Evolutionary conservation across 2,113 vertebrate genomes (phyloP).

Genomic region (Eretmochelys imbricata): DNA sequence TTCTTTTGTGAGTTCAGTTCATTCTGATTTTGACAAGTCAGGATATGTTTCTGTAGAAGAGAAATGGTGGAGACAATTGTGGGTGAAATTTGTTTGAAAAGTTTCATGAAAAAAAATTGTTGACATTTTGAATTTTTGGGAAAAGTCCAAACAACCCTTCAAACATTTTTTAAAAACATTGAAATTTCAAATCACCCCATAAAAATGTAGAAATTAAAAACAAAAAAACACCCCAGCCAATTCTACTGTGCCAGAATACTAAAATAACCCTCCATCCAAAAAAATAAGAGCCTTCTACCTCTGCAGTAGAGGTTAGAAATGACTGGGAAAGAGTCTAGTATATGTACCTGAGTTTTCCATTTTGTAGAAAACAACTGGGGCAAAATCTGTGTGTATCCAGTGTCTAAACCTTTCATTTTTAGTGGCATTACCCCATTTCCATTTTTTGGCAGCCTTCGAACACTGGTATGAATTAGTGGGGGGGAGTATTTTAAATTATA

Average conservation of each 20-base stretch:
- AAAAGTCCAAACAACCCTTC: neutral
- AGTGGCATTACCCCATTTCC: neutral
- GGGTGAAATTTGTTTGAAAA: neutral
- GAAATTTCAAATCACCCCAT: neutral
- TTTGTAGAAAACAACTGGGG: neutral
- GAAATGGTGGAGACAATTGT: neutral
- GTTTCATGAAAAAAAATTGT: neutral
- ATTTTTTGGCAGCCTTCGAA: slow-evolving; percentile 34
- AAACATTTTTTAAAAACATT: neutral
- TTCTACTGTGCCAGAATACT: rapidly evolving
- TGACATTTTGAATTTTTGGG: neutral
- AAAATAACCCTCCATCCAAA: neutral
- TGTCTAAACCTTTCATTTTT: neutral
- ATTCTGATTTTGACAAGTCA: slow-evolving; percentile 7
- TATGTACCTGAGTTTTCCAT: neutral
- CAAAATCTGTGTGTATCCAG: neutral
- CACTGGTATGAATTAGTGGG: slow-evolving; percentile 4
- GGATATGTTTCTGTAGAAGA: neutral
- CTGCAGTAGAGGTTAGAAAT: neutral
- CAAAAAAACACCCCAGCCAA: neutral
- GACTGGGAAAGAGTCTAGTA: neutral
- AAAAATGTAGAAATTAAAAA: neutral
- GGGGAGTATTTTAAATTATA: slow-evolving; percentile 35
- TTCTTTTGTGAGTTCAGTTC: neutral
- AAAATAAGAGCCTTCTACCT: neutral